Evolutionary conservation across 2,113 vertebrate genomes (phyloP).

Genomic region (Chloebia gouldiae): DNA sequence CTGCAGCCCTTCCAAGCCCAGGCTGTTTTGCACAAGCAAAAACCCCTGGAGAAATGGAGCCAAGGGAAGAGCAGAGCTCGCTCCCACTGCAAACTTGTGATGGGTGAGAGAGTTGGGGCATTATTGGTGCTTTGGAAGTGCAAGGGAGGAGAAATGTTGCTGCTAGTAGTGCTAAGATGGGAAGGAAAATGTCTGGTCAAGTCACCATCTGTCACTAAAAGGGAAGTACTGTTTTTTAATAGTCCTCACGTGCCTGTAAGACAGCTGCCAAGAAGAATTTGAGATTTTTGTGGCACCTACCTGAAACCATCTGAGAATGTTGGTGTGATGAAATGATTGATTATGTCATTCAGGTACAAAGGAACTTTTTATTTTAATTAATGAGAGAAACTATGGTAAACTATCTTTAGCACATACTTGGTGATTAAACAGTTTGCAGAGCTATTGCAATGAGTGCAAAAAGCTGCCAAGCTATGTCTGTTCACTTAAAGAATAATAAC

Average conservation of each 20-base stretch:
- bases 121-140: background rate
- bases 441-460: background rate
- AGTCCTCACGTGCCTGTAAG: accelerated
- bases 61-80: background rate
- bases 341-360: background rate
- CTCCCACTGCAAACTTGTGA: background rate
- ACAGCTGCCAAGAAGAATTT: background rate
- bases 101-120: background rate
- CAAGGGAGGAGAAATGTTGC: background rate
- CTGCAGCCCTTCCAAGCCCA: background rate
- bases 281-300: background rate
- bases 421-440: background rate
- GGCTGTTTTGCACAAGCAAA: background rate
- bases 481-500: background rate
- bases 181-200: background rate
- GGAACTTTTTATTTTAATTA: background rate
- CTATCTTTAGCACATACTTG: background rate
- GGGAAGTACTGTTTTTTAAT: background rate
- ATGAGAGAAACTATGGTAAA: background rate
- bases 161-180: background rate
- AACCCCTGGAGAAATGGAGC: background rate
- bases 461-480: background rate
- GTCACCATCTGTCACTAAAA: background rate
- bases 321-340: background rate
- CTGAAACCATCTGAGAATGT: background rate